These are phyloP conservation scores for Chionomys nivalis DNA, from an alignment of 2,113 vertebrate genomes.

Conservation along the genomic window DNA sequence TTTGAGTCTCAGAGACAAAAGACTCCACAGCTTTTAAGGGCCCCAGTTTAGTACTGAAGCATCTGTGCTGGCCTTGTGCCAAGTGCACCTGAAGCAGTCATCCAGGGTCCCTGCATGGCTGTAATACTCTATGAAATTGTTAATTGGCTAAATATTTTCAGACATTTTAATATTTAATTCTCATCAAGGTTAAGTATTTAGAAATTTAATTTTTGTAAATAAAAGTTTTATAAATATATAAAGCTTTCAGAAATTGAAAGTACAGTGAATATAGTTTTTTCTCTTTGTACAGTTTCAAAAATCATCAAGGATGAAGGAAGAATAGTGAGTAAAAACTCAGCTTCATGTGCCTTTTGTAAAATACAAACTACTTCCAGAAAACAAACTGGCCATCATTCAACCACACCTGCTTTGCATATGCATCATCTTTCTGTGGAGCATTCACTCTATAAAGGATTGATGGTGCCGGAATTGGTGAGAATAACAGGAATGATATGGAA, in stretches of 20 bases:
- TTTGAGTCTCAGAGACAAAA: not conserved
- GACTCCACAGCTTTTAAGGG: not conserved
- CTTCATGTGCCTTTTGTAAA: not conserved
- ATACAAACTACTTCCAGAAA: not conserved
- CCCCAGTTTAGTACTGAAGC: not conserved
- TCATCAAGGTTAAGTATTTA: not conserved
- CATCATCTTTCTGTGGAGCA: not conserved
- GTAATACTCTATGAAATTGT: not conserved
- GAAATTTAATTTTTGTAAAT: not conserved
- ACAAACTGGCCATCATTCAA: not conserved
- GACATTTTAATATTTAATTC: not conserved
- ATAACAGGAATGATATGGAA: not conserved
- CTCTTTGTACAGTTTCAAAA: not conserved
- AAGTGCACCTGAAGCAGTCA: not conserved
- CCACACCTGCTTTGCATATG: not conserved
- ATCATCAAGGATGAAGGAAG: not conserved
- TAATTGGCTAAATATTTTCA: not conserved
- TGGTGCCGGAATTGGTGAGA: not conserved
- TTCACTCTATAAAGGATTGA: not conserved
- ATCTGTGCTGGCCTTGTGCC: not conserved
- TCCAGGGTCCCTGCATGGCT: no score
- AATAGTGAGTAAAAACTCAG: not conserved
- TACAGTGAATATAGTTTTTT: not conserved
- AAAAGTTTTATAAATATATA: not conserved
- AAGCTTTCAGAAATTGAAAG: not conserved